Base-by-base conservation (phyloP, 2,113 vertebrate species). In the Blennius ocellaris region DNA sequence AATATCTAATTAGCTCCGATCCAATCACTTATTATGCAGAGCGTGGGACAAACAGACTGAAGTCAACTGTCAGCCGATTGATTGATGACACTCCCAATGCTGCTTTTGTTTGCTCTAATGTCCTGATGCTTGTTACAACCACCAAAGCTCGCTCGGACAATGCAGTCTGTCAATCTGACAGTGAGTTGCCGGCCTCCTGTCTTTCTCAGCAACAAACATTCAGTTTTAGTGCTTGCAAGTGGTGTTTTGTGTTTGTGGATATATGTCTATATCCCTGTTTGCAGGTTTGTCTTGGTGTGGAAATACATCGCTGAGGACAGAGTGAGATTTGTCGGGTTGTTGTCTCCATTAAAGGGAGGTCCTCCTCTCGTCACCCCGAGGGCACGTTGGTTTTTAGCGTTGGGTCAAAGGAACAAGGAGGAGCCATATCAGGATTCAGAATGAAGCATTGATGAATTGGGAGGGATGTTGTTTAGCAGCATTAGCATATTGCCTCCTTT, bases 1-100 rank as follows among this genome's bases (percentile, higher is more conserved):
- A 97, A 97, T 98, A 97, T 97, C 97, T 99, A 99, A 99, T 99
- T 99, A 99, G 98, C 97, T 95, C 94, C 95, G 97, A 99, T 99
- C 95, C 96, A 96, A 98, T 98, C 97, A 95, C 97, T 97, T 98
- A 98, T 97, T 98, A 99, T 99, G 98, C 97, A 99, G 95, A 97
- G 95, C 95, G 78, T 11, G 96, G 95, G 95, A 97, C 97, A 98
- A 98, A 99, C 98, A 98, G 96, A 98, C 96, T 95, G 94, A 96
- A 97, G 97, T 96, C 94, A 85, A 92, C 96, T 98, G 97, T 98
- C 98, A 97, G 91, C 39, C 36, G 56, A 0, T 93, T 99, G 98
- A 99, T 99, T 97, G 97, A 99, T 99, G 98, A 97, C 95, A 92
- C 92, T 92, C 94, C 95, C 97, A 94, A 94, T 96, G 93, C 93